Evolutionary conservation across 2,888 invertebrate genomes (phyloP).

Genomic region (Halictus quadricinctus): DNA sequence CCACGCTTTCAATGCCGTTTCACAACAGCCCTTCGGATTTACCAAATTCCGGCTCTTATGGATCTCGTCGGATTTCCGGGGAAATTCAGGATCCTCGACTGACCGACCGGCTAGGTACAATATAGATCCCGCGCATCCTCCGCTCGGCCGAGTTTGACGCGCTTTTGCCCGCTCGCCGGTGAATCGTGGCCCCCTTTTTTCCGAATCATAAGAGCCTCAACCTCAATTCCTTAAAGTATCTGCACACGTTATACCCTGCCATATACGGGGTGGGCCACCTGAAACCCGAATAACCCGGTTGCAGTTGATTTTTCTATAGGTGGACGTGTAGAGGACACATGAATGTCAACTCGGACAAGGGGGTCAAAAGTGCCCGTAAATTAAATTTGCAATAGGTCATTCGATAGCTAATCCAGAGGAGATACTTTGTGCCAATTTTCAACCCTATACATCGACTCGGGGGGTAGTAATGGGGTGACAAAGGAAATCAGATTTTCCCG

Average conservation of each 20-base stretch:
- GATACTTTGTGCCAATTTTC: too few species aligned
- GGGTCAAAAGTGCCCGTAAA: too few species aligned
- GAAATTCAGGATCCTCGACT: slow-evolving; percentile 21
- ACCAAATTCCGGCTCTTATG: slow-evolving; percentile 22
- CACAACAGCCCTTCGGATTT: slow-evolving; percentile 31
- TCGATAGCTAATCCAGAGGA: too few species aligned
- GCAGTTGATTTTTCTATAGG: too few species aligned
- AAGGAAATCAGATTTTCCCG: too few species aligned
- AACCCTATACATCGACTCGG: too few species aligned
- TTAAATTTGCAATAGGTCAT: too few species aligned
- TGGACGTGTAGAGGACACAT: too few species aligned
- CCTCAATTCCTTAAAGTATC: slow-evolving; percentile 27
- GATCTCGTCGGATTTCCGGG: not conserved
- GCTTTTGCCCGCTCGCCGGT: not conserved
- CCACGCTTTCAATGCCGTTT: slow-evolving; percentile 11
- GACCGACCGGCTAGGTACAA: not conserved
- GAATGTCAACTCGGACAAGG: too few species aligned
- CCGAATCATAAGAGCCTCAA: slow-evolving; percentile 17
- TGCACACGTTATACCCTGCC: not conserved
- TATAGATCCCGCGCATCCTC: not conserved
- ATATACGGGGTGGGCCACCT: too few species aligned
- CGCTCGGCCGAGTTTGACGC: not conserved
- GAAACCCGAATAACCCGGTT: too few species aligned
- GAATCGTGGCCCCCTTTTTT: slow-evolving; percentile 8
- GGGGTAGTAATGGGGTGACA: too few species aligned